These are phyloP conservation scores for Erannis defoliaria DNA, from an alignment of 2,888 invertebrate genomes.

Conservation along the genomic window DNA sequence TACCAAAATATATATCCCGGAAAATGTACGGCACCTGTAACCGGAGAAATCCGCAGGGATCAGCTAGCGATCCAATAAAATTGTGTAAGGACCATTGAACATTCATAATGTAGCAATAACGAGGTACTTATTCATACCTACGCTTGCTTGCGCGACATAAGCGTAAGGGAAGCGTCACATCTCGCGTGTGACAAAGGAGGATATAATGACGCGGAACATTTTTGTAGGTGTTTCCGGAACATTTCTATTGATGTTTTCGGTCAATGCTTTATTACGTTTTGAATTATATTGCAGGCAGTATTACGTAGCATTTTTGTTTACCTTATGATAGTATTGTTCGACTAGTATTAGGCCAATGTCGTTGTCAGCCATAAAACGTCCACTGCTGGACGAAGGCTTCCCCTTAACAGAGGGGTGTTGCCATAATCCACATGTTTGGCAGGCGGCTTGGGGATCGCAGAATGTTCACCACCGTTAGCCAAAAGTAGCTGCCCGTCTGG, in stretches of 20 bases:
- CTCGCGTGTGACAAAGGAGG: slow-evolving; percentile 10
- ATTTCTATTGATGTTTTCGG: not conserved
- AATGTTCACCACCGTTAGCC: too few species aligned
- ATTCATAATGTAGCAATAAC: slow-evolving; percentile 19
- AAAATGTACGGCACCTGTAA: slow-evolving; percentile 3
- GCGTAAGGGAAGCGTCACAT: slow-evolving; percentile 5
- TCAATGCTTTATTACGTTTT: not conserved
- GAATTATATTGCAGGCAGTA: not conserved
- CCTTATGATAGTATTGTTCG: too few species aligned
- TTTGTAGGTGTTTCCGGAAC: slow-evolving; percentile 5
- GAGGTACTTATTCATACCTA: slow-evolving; percentile 17
- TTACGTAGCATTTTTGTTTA: too few species aligned
- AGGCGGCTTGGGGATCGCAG: too few species aligned
- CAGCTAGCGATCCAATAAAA: slow-evolving; percentile 21
- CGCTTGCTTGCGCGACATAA: slow-evolving; percentile 6
- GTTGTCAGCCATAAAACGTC: too few species aligned
- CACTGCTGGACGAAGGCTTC: too few species aligned
- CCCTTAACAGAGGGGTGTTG: too few species aligned
- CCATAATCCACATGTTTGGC: too few species aligned
- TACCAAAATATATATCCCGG: not conserved
- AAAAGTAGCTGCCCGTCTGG: too few species aligned
- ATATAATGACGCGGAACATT: slow-evolving; percentile 12
- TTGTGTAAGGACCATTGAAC: slow-evolving; percentile 23
- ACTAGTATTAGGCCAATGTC: too few species aligned
- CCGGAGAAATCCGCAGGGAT: slow-evolving; percentile 14